Conservation (phyloP, 1,140 invertebrate species). For the Apocrypta bakeri region DNA sequence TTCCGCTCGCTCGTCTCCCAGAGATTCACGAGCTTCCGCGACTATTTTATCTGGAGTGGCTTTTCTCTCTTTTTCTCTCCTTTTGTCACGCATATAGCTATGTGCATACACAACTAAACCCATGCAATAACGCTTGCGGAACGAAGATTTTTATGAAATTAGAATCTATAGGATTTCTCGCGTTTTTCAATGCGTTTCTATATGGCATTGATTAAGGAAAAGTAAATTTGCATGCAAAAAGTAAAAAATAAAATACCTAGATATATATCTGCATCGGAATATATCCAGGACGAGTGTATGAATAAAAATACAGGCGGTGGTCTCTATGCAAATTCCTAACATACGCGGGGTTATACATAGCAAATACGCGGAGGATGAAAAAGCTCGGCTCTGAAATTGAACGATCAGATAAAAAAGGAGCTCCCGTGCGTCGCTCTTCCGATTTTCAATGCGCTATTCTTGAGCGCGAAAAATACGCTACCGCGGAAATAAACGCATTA, state of each 20-base stretch:
- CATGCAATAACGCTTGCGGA: conserved; percentile 30
- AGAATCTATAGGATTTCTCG: neutral
- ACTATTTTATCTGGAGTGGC: conserved; percentile 39
- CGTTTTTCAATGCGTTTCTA: neutral
- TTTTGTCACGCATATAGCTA: neutral
- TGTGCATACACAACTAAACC: conserved; percentile 1
- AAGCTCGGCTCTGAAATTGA: conserved; percentile 40
- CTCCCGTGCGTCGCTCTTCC: neutral
- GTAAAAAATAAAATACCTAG: neutral
- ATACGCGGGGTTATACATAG: neutral
- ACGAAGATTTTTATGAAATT: conserved; percentile 5
- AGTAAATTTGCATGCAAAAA: neutral
- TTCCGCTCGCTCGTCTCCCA: conserved; percentile 20
- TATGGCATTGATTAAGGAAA: neutral
- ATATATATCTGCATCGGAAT: conserved; percentile 2
- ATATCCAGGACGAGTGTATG: conserved; percentile 54
- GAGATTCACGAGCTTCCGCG: conserved; percentile 28
- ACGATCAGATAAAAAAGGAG: conserved; percentile 41
- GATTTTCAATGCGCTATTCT: conserved; percentile 17
- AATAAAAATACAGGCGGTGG: conserved; percentile 56
- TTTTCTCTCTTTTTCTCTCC: neutral
- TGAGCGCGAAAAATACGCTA: conserved; percentile 18
- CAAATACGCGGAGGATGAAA: conserved; percentile 11
- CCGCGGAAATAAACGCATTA: conserved; percentile 41
- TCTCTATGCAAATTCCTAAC: conserved; percentile 52